Conservation (phyloP, 2,888 invertebrate species). For the Melieria crassipennis region DNA sequence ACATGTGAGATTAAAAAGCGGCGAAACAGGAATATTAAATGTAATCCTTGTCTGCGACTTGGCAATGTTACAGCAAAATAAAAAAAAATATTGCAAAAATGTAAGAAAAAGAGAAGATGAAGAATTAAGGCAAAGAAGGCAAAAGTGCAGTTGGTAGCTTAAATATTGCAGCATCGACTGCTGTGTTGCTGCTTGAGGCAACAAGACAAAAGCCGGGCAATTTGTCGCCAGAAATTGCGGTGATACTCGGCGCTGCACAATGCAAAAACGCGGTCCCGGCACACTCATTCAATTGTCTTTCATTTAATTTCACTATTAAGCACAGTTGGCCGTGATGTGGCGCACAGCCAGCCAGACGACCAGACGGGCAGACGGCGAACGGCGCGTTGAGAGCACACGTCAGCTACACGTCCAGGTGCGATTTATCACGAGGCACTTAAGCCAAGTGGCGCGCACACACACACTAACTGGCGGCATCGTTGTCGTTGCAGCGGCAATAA, state of each 20-base stretch:
- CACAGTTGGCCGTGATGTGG: slow-evolving; percentile 7
- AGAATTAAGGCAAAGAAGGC: not conserved
- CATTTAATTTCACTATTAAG: slow-evolving; percentile 32
- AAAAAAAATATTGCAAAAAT: not conserved
- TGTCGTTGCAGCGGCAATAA: slow-evolving; percentile 13
- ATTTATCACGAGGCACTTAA: slow-evolving; percentile 48
- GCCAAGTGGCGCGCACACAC: not conserved
- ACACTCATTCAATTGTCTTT: slow-evolving; percentile 10
- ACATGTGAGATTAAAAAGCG: too few relatives aligned
- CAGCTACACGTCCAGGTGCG: slow-evolving; percentile 58
- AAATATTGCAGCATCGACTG: too few relatives aligned
- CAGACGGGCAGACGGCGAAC: too few relatives aligned
- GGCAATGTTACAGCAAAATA: not conserved
- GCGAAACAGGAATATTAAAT: too few relatives aligned
- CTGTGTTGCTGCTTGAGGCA: too few relatives aligned
- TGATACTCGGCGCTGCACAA: too few relatives aligned
- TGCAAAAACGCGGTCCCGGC: too few relatives aligned
- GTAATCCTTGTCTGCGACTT: too few relatives aligned
- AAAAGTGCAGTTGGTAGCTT: not conserved
- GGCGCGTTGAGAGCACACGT: slow-evolving; percentile 32
- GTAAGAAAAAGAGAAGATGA: too few relatives aligned
- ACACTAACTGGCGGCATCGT: not conserved
- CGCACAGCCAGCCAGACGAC: not conserved
- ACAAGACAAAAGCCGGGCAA: too few relatives aligned
- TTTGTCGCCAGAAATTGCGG: too few relatives aligned